A percentile compares a stretch with the other conserved stretches of the same genome.
Conservation (phyloP, 1,140 invertebrate species). For the Temnothorax nylanderi region DNA sequence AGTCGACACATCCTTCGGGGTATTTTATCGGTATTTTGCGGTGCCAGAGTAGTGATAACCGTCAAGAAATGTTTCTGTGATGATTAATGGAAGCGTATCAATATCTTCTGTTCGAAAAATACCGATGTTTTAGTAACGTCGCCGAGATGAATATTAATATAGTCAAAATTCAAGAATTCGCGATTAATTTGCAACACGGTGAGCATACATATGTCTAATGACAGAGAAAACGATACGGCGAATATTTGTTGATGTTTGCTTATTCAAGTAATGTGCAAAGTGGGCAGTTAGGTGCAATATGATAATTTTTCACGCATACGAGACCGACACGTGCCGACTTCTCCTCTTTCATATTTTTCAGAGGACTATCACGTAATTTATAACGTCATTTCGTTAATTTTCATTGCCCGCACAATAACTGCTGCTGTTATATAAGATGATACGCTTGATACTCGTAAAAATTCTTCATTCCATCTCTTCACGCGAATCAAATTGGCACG, state of each 20-base stretch:
- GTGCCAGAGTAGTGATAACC: neutral
- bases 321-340: conserved; percentile 16
- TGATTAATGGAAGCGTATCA: neutral
- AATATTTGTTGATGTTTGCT: neutral
- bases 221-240: neutral
- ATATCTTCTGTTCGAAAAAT: too few relatives aligned
- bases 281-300: neutral
- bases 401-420: neutral
- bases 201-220: neutral
- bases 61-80: neutral
- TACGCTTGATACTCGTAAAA: neutral
- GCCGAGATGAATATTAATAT: neutral
- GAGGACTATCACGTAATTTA: neutral
- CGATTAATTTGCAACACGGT: neutral
- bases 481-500: neutral
- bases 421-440: neutral
- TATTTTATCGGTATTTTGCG: neutral
- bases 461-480: neutral
- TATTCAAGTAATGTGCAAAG: conserved; percentile 17
- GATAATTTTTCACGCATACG: conserved; percentile 45
- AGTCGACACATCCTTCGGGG: neutral
- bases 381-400: neutral
- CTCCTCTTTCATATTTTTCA: neutral
- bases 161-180: neutral
- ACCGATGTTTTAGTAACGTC: neutral